These are phyloP conservation scores for Xenopus borealis DNA, from an alignment of 2,113 vertebrate species.

Conservation along the genomic window DNA sequence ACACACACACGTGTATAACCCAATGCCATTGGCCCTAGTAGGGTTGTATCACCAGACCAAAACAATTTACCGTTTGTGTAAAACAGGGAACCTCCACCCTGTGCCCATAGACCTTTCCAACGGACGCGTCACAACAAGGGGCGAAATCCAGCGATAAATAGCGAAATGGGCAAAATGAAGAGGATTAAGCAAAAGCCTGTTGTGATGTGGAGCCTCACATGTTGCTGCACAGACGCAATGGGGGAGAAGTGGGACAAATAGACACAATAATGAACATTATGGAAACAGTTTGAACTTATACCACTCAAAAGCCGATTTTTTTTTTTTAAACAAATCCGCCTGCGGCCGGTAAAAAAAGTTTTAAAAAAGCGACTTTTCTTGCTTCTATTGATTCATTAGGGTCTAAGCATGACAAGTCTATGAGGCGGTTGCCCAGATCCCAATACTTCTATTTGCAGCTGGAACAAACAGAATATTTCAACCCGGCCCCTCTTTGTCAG, in stretches of 20 bases:
- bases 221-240: too few species aligned
- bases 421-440: slow-evolving; percentile 50
- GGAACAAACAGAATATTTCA: too few species aligned
- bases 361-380: slow-evolving; percentile 57
- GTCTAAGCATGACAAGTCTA: slow-evolving; percentile 61
- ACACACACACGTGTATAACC: too few species aligned
- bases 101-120: too few species aligned
- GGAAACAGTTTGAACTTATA: slow-evolving; percentile 64
- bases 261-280: slow-evolving; percentile 7
- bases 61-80: too few species aligned
- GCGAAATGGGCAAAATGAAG: neutral
- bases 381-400: slow-evolving; percentile 70
- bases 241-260: neutral
- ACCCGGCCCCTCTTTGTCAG: too few species aligned
- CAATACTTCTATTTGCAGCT: too few species aligned
- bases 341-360: slow-evolving; percentile 62
- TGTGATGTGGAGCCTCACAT: neutral
- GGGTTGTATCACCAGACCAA: too few species aligned
- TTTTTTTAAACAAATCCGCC: slow-evolving; percentile 73
- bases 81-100: too few species aligned
- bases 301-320: slow-evolving; percentile 60
- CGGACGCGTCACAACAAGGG: too few species aligned
- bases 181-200: neutral
- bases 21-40: too few species aligned
- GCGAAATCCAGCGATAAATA: neutral